Conservation (phyloP, 2,113 vertebrate species). For the Sinocyclocheilus anophthalmus region DNA sequence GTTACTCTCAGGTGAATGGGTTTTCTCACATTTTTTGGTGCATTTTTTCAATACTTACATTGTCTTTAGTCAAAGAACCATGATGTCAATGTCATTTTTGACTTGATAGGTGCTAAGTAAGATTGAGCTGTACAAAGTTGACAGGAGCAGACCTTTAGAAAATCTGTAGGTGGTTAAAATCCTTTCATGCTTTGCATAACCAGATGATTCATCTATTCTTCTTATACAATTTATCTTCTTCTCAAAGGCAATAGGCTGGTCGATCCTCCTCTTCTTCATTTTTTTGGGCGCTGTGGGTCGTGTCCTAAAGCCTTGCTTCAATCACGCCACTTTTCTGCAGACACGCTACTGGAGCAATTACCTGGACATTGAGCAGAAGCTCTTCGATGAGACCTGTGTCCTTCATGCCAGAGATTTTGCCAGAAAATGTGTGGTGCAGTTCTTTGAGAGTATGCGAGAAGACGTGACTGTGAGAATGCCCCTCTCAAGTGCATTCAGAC, state of each 20-base stretch:
- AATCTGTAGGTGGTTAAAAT: conserved; percentile 21
- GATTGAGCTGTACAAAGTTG: conserved; percentile 10
- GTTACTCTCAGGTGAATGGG: conserved; percentile 87
- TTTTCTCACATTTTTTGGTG: neutral
- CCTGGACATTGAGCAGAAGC: conserved; percentile 91
- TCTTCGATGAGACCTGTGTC: conserved; percentile 92
- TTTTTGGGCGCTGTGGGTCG: conserved; percentile 80
- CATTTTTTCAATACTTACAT: conserved; percentile 63
- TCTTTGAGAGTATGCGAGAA: conserved; percentile 83
- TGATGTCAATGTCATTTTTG: conserved; percentile 4
- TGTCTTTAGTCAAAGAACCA: conserved; percentile 46
- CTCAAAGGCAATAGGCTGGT: conserved; percentile 90
- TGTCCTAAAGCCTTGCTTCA: conserved; percentile 87
- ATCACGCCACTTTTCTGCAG: conserved; percentile 84
- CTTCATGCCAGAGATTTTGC: conserved; percentile 91
- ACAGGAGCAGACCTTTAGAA: conserved; percentile 9
- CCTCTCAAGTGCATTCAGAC: conserved; percentile 53
- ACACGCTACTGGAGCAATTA: conserved; percentile 97
- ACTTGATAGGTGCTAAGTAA: conserved; percentile 4
- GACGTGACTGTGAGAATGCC: conserved; percentile 68
- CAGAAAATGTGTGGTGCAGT: conserved; percentile 87
- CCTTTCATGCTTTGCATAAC: conserved; percentile 12
- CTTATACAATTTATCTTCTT: conserved; percentile 46
- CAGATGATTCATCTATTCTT: conserved; percentile 13
- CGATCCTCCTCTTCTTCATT: conserved; percentile 85